Base-by-base conservation (phyloP, 2,888 invertebrate species). In the Anarsia innoxiella region DNA sequence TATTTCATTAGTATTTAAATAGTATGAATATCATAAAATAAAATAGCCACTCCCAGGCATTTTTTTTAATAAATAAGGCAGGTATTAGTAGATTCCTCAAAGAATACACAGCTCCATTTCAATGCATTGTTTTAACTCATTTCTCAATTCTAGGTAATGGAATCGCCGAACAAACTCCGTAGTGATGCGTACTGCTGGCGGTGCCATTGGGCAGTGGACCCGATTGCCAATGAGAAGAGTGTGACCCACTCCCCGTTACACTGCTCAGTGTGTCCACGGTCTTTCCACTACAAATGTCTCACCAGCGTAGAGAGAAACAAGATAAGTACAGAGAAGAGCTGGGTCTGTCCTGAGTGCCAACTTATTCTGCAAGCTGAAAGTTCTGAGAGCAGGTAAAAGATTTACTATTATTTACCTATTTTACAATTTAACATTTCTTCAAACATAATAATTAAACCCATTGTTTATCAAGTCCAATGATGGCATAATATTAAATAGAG, bases 321-420 rank as follows among this genome's bases (percentile, higher is more conserved):
- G 87, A 64, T 69, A 9, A 48, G 46, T 11, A 3, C 46, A 1
- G 71, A 72, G 5, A 76, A 73, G 39, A 74, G 52, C 37, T 96
- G 95, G 95, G 90, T 93, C 32, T 97, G 97, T 63, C 92, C 93
- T 0, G 97, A 97, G 69, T 98, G 97, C 68, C 85, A 91, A 45
- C 71, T 86, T 4, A 88, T 93, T 33, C 78, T 93, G 45, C 88
- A 88, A 53, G 91, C 92, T 4, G 93, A 93, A 67, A 90, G 89
- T 60, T 88, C 89, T 2, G 90, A 90, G 52, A 88, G 89, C 23
- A 89, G 91, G 90, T 89, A 66, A 65, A 34, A 16, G 8, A 19
- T 19, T 8, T 19, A 19, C 19, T n/a, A n/a, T n/a, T n/a, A n/a
- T n/a, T n/a, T n/a, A n/a, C n/a, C n/a, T n/a, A n/a, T n/a, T n/a